A percentile compares a stretch with the other conserved stretches of the same genome.
Conservation (phyloP, 37 sponge, comb jelly and placozoan genomes). For the Tethya wilhelma region DNA sequence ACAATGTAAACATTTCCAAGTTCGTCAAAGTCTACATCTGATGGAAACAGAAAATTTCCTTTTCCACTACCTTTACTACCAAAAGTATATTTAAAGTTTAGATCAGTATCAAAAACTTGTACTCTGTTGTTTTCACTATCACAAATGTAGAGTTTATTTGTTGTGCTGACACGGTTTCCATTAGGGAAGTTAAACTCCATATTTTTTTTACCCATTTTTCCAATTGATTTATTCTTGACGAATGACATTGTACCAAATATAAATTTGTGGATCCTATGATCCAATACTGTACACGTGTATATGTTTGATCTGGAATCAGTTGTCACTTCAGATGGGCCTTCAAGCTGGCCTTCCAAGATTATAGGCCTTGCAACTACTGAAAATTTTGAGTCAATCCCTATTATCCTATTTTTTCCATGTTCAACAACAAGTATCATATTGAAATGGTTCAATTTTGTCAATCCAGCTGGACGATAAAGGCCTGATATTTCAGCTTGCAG, state of each 20-base stretch:
- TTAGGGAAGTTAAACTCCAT: constrained; percentile 39
- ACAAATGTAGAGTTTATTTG: constrained; percentile 28
- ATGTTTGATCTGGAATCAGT: neutral
- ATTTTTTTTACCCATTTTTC: constrained; percentile 19
- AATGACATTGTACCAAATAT: too few species aligned
- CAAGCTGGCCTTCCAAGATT: too few species aligned
- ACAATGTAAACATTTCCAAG: constrained; percentile 39
- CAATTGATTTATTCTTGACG: neutral
- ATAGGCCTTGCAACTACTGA: too few species aligned
- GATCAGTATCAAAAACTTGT: constrained; percentile 40
- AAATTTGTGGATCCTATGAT: constrained; percentile 8
- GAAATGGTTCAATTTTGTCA: neutral
- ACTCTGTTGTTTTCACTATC: constrained; percentile 45
- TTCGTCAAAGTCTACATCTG: constrained; percentile 36
- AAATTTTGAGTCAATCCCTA: too few species aligned
- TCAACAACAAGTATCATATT: neutral
- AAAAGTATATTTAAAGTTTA: constrained; percentile 23
- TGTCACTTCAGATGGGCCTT: too few species aligned
- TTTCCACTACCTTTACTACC: constrained; percentile 31
- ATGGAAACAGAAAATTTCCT: constrained; percentile 42
- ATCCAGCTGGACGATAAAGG: neutral
- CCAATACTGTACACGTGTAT: neutral
- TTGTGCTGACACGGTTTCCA: constrained; percentile 31
- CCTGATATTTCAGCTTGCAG: neutral
- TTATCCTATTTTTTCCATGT: neutral